Conservation (phyloP, 2,797 vertebrate genomes). For the Melanotaenia parkinsoni region DNA sequence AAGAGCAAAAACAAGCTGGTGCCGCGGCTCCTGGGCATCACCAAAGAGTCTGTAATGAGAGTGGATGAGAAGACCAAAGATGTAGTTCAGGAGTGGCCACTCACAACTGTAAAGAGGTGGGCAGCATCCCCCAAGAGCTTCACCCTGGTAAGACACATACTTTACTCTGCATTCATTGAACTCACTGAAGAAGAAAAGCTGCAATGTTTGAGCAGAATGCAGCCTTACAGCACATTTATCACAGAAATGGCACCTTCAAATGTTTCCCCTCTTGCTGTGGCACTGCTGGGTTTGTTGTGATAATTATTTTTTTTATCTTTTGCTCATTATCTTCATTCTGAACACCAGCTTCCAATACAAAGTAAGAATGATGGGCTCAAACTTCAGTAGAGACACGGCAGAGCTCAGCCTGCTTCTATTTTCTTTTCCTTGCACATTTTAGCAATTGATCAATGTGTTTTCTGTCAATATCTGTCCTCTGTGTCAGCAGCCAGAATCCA, state of each 20-base stretch:
- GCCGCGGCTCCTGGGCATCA: conserved; percentile 95
- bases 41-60: conserved; percentile 98
- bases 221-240: not conserved
- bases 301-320: not conserved
- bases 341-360: not conserved
- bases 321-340: conserved; percentile 1
- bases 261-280: not conserved
- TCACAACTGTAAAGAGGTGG: conserved; percentile 99
- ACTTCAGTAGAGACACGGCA: conserved; percentile 9
- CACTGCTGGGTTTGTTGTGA: not conserved
- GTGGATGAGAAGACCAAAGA: conserved; percentile 99
- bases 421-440: conserved; percentile 32
- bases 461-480: conserved; percentile 57
- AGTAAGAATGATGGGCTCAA: conserved; percentile 21
- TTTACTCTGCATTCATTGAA: not conserved
- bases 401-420: conserved; percentile 19
- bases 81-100: conserved; percentile 97
- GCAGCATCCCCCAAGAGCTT: conserved; percentile 99
- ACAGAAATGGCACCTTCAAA: not conserved
- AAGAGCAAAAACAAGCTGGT: conserved; percentile 99
- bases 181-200: not conserved
- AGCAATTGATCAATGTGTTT: conserved; percentile 54
- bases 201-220: not conserved
- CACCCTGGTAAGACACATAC: conserved; percentile 89
- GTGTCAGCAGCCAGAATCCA: conserved; percentile 42